These are phyloP conservation scores for Iselma pallidipennis DNA, from an alignment of 2,888 invertebrate genomes.

Conservation along the genomic window DNA sequence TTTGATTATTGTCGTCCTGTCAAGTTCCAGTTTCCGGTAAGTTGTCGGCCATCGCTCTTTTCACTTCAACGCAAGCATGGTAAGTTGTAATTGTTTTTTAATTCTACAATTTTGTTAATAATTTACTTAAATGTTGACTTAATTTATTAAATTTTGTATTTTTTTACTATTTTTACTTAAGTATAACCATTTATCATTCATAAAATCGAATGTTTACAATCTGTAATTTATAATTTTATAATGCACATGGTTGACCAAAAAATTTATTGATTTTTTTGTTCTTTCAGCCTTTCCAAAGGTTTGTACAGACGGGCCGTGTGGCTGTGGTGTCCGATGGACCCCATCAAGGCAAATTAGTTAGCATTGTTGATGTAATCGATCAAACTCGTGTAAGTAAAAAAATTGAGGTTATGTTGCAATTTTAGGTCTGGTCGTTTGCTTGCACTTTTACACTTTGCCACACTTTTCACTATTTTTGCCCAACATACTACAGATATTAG, in stretches of 20 bases:
- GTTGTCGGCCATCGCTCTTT: conserved; percentile 26
- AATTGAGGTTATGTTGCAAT: conserved; percentile 26
- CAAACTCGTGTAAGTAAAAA: conserved; percentile 78
- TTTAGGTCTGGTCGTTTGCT: no score
- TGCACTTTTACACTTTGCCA: no score
- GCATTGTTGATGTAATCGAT: conserved; percentile 96
- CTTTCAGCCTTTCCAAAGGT: conserved; percentile 83
- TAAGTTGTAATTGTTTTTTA: conserved; percentile 12
- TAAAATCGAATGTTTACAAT: no score
- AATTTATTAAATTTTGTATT: not conserved
- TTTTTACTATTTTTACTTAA: not conserved
- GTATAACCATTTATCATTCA: not conserved
- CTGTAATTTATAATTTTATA: not conserved
- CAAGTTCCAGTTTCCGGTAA: conserved; percentile 22
- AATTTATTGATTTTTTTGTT: conserved; percentile 25
- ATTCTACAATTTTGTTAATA: not conserved
- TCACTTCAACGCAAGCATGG: conserved; percentile 31
- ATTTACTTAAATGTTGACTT: not conserved
- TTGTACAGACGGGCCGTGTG: conserved; percentile 97
- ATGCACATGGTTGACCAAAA: not conserved
- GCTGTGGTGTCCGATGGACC: conserved; percentile 92
- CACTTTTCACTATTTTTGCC: no score
- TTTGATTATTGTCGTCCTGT: conserved; percentile 9
- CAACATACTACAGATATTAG: no score
- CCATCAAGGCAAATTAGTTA: conserved; percentile 87